Evolutionary conservation across 2,113 vertebrate genomes (phyloP).

Genomic region (Campylomormyrus tamandua): DNA sequence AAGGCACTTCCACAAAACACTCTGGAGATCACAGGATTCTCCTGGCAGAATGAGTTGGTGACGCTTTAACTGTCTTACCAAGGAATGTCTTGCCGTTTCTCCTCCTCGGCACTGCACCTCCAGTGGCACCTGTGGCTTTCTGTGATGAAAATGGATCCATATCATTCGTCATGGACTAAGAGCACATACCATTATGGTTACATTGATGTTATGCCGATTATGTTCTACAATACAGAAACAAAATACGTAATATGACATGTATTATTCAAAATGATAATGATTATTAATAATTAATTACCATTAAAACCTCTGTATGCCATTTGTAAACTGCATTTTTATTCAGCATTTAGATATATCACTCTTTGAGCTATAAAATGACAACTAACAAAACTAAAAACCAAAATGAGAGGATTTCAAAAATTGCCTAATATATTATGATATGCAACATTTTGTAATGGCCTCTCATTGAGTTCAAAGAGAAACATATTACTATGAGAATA

Average conservation of each 20-base stretch:
- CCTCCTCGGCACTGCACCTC: constrained; percentile 79
- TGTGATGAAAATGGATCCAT: constrained; percentile 43
- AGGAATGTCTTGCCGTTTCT: constrained; percentile 90
- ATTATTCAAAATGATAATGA: neutral
- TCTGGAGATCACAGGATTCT: neutral
- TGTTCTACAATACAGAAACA: neutral
- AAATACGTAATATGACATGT: neutral
- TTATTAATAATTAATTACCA: neutral
- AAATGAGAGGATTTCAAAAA: neutral
- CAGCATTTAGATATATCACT: neutral
- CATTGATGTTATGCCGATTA: neutral
- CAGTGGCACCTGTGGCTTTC: constrained; percentile 91
- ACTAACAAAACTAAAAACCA: neutral
- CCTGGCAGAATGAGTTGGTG: neutral
- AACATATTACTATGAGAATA: neutral
- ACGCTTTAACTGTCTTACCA: constrained; percentile 53
- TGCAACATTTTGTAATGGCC: neutral
- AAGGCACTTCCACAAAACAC: no score
- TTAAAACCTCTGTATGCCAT: neutral
- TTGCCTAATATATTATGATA: neutral
- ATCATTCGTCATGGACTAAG: neutral
- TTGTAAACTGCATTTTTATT: neutral
- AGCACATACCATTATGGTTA: neutral
- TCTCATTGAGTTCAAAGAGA: neutral
- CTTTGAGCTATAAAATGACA: neutral